Evolutionary conservation across 2,888 invertebrate genomes (phyloP).

Genomic region (Volucella zonaria): DNA sequence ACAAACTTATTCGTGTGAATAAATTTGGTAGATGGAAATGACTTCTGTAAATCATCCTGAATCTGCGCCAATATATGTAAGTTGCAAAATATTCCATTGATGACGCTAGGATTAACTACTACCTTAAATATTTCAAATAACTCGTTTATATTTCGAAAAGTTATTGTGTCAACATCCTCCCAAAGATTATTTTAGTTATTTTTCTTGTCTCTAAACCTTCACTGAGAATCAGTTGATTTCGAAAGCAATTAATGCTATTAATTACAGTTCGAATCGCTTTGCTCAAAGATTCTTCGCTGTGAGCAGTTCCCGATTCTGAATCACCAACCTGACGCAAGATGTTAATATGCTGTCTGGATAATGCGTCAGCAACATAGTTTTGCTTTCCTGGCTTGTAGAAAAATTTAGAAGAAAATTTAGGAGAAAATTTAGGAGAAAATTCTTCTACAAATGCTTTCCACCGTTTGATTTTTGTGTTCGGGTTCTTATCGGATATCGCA

Average conservation of each 20-base stretch:
- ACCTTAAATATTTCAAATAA: constrained; percentile 4
- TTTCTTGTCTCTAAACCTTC: not conserved
- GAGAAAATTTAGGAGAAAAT: too few species aligned
- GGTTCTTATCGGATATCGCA: too few species aligned
- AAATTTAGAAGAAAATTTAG: too few species aligned
- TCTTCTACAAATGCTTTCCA: too few species aligned
- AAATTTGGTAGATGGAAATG: constrained; percentile 2
- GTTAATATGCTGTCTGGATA: constrained; percentile 21
- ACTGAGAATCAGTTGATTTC: constrained; percentile 18
- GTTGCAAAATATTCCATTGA: constrained; percentile 34
- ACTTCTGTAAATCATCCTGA: not conserved
- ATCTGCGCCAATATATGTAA: not conserved
- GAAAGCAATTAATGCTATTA: constrained; percentile 32
- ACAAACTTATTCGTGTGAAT: not conserved
- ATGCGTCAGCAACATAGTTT: constrained; percentile 75
- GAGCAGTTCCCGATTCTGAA: constrained; percentile 23
- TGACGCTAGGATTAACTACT: constrained; percentile 16
- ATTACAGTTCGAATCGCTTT: constrained; percentile 8
- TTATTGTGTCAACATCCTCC: constrained; percentile 11
- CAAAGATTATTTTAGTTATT: constrained; percentile 19
- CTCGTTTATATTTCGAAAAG: not conserved
- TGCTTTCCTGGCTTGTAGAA: constrained; percentile 4
- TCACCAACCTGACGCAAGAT: constrained; percentile 28
- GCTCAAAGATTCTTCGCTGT: constrained; percentile 42
- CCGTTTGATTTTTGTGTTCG: too few species aligned